A percentile compares a stretch with the other conserved stretches of the same genome.
Conservation (phyloP, 2,113 vertebrate genomes). For the Leptobrachium ailaonicum region DNA sequence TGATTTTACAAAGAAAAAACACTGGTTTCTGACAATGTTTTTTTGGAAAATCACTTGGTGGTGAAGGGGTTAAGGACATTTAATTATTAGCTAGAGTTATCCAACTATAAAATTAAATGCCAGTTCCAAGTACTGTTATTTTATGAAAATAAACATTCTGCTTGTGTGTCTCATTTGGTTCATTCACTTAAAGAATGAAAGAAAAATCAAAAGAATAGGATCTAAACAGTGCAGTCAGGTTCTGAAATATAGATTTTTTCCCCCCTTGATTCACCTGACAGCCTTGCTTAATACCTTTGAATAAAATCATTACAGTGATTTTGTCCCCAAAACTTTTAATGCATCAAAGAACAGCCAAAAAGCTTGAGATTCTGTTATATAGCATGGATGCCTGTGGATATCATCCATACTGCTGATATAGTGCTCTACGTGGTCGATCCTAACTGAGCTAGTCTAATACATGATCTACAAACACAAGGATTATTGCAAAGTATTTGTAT, state of each 20-base stretch:
- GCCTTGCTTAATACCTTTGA: slow-evolving; percentile 40
- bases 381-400: no score
- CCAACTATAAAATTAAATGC: no score
- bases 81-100: no score
- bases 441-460: slow-evolving; percentile 10
- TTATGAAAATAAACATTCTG: background rate
- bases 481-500: no score
- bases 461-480: slow-evolving; percentile 6
- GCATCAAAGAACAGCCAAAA: slow-evolving; percentile 30
- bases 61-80: no score
- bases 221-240: slow-evolving; percentile 36
- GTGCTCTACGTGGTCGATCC: no score
- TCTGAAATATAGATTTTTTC: slow-evolving; percentile 33
- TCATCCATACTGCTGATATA: no score
- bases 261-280: slow-evolving; percentile 30
- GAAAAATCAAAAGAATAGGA: slow-evolving; percentile 38
- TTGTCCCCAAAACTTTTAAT: slow-evolving; percentile 30
- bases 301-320: slow-evolving; percentile 38
- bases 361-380: background rate
- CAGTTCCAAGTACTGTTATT: background rate
- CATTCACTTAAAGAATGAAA: slow-evolving; percentile 24
- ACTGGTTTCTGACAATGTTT: no score
- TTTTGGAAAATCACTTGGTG: no score
- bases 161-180: slow-evolving; percentile 5
- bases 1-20: no score